phyloP scores from a whole-genome alignment of 2,888 invertebrate genomes.

The Trachelus tabidus region DNA sequence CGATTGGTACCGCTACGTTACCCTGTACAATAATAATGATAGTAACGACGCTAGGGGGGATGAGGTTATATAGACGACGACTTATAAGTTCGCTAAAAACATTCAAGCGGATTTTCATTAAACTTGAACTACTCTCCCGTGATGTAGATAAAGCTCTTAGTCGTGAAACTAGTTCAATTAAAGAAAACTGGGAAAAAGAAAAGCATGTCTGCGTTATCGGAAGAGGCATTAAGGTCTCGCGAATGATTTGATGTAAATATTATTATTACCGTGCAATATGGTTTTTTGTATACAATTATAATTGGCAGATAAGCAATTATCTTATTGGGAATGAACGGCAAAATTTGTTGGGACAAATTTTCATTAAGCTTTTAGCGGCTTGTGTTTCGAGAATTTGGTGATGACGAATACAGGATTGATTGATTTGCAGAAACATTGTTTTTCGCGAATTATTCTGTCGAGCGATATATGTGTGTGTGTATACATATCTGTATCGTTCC shows the following conservation, averaged over 20 bases:
- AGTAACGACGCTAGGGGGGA: neutral
- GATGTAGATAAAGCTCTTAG: neutral
- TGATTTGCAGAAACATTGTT: neutral
- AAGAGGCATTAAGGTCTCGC: neutral
- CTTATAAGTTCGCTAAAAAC: slow-evolving; percentile 31
- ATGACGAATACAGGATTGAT: neutral
- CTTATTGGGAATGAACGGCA: neutral
- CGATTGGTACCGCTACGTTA: neutral
- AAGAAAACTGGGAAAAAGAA: neutral
- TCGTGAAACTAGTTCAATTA: slow-evolving; percentile 6
- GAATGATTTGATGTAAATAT: neutral
- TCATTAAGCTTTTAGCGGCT: neutral
- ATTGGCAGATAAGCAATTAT: neutral
- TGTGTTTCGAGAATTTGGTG: neutral
- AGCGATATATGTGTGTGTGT: neutral
- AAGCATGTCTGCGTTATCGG: neutral
- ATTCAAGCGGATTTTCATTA: slow-evolving; percentile 47
- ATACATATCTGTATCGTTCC: neutral
- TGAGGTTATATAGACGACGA: neutral
- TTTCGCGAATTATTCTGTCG: neutral
- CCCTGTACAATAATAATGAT: slow-evolving; percentile 1
- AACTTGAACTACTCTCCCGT: slow-evolving; percentile 32
- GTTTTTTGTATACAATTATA: neutral
- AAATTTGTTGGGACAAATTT: neutral
- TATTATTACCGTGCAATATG: neutral